Conservation (phyloP, 2,797 vertebrate genomes). For the Muscicapa striata region DNA sequence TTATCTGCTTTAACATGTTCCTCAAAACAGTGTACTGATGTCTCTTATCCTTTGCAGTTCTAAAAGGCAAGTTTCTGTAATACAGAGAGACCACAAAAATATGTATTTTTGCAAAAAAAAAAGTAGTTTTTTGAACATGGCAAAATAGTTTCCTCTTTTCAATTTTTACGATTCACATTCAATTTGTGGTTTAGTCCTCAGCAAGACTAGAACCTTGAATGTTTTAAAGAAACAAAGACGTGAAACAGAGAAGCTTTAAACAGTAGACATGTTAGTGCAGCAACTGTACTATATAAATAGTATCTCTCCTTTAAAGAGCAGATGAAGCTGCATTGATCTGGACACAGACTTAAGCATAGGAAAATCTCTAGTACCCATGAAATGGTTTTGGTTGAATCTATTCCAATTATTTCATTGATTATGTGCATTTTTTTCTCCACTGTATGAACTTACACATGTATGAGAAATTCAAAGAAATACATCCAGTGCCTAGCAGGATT, state of each 20-base stretch:
- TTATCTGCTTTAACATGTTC: neutral
- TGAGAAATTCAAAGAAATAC: constrained; percentile 38
- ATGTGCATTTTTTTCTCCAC: constrained; percentile 29
- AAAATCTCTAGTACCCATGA: constrained; percentile 1
- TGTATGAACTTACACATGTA: constrained; percentile 11
- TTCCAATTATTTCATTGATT: constrained; percentile 53
- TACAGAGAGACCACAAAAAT: neutral
- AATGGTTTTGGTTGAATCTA: neutral
- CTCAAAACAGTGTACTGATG: neutral
- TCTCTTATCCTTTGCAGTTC: neutral
- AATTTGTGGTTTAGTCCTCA: neutral
- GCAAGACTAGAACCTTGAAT: neutral
- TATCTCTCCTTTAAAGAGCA: neutral
- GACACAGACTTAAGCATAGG: neutral
- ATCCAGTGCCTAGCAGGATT: neutral
- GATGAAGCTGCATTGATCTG: constrained; percentile 19
- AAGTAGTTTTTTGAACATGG: neutral
- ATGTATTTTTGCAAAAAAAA: neutral
- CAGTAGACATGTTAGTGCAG: neutral
- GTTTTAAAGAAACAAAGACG: neutral
- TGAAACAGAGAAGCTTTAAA: constrained; percentile 26
- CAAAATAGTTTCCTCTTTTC: neutral
- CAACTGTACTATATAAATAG: neutral
- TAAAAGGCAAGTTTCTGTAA: neutral
- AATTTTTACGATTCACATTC: neutral